Evolutionary conservation across 2,797 vertebrate genomes (phyloP).

Genomic region (Ibycter americanus): DNA sequence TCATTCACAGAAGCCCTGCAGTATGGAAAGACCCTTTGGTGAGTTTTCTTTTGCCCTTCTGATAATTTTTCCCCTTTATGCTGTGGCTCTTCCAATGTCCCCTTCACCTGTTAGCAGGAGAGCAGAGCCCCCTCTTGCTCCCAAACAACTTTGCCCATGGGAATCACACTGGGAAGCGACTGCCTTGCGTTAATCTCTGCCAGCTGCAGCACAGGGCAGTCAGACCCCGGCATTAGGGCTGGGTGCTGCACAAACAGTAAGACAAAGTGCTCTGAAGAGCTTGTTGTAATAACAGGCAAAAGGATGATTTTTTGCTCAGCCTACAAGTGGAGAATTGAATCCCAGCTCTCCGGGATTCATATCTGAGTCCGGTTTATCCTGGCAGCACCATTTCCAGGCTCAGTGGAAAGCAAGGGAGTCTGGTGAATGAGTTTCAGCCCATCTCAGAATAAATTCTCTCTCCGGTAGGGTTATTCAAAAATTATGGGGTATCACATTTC

Average conservation of each 20-base stretch:
- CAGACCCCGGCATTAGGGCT: not conserved
- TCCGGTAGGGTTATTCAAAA: not conserved
- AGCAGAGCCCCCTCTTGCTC: not conserved
- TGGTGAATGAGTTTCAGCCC: not conserved
- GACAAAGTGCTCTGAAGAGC: not conserved
- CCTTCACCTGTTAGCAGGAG: not conserved
- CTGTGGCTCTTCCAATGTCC: not conserved
- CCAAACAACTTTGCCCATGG: not conserved
- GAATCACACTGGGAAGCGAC: not conserved
- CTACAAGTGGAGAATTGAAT: not conserved
- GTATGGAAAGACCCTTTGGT: slow-evolving; percentile 77
- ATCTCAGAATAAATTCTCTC: not conserved
- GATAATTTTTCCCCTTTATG: not conserved
- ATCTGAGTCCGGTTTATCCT: not conserved
- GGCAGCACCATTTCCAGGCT: not conserved
- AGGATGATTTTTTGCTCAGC: not conserved
- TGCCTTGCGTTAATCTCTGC: fast-evolving
- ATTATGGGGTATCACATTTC: fast-evolving
- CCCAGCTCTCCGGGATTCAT: fast-evolving
- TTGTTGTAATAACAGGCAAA: not conserved
- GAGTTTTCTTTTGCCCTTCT: not conserved
- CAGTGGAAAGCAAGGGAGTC: not conserved
- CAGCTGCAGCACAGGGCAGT: fast-evolving
- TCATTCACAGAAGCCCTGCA: slow-evolving; percentile 72
- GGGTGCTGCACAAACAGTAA: not conserved